Conservation (phyloP, 2,113 vertebrate species). For the Crocuta crocuta region DNA sequence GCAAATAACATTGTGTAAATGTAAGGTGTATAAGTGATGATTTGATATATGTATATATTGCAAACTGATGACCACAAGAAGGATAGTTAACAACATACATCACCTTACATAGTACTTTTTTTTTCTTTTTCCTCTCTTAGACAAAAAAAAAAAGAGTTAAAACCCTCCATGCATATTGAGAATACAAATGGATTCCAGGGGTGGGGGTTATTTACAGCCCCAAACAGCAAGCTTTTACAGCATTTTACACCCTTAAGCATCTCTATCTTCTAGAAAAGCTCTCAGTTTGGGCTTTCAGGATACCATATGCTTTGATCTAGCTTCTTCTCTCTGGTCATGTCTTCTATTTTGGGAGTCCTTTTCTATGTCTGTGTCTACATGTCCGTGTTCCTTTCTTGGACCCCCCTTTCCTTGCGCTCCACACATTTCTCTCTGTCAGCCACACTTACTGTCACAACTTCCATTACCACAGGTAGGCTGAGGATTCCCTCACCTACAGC, state of each 20-base stretch:
- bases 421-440: neutral
- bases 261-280: neutral
- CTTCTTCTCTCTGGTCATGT: neutral
- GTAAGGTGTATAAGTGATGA: neutral
- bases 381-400: neutral
- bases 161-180: neutral
- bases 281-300: neutral
- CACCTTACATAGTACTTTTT: neutral
- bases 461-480: neutral
- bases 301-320: neutral
- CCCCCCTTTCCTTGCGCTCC: neutral
- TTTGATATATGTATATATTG: neutral
- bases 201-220: neutral
- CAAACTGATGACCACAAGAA: neutral
- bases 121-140: neutral
- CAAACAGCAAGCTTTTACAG: neutral
- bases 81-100: neutral
- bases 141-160: neutral
- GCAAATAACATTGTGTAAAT: neutral
- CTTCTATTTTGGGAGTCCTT: neutral
- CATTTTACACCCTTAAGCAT: neutral
- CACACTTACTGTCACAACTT: neutral
- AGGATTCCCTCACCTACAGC: neutral
- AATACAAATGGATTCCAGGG: neutral
- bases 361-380: neutral